A percentile compares a stretch with the other conserved stretches of the same genome.
Conservation (phyloP, 2,888 invertebrate species). For the Amphipoea oculea region DNA sequence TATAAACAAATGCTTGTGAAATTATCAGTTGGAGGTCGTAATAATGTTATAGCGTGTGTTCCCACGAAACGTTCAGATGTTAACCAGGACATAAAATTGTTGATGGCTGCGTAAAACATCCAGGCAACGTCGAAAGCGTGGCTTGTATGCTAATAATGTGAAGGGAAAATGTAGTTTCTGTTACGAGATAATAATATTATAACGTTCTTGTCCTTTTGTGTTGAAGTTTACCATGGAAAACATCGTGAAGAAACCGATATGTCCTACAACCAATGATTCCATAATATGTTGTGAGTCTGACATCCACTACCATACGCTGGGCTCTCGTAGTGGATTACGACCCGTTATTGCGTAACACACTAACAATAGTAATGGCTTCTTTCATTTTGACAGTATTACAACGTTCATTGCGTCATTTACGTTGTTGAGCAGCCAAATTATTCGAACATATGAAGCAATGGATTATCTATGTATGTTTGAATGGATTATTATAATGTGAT, state of each 20-base stretch:
- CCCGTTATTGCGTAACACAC: not conserved
- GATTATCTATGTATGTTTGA: not conserved
- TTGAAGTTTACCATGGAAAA: not conserved
- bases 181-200: conserved; percentile 3
- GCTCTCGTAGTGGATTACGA: not conserved
- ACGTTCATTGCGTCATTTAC: not conserved
- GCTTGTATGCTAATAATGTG: conserved; percentile 49
- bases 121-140: conserved; percentile 41
- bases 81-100: conserved; percentile 44
- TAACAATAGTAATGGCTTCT: not conserved
- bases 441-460: not conserved
- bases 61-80: conserved; percentile 45
- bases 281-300: not conserved
- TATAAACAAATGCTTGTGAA: conserved; percentile 20
- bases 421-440: not conserved
- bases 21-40: conserved; percentile 21
- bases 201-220: not conserved
- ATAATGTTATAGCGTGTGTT: conserved; percentile 47
- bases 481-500: too few relatives aligned
- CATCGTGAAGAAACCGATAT: not conserved
- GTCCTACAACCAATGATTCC: not conserved
- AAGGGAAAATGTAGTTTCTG: conserved; percentile 38
- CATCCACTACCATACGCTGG: not conserved
- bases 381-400: not conserved
- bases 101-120: conserved; percentile 50